Conservation (phyloP, 1,140 invertebrate genomes). For the Zophobas morio region DNA sequence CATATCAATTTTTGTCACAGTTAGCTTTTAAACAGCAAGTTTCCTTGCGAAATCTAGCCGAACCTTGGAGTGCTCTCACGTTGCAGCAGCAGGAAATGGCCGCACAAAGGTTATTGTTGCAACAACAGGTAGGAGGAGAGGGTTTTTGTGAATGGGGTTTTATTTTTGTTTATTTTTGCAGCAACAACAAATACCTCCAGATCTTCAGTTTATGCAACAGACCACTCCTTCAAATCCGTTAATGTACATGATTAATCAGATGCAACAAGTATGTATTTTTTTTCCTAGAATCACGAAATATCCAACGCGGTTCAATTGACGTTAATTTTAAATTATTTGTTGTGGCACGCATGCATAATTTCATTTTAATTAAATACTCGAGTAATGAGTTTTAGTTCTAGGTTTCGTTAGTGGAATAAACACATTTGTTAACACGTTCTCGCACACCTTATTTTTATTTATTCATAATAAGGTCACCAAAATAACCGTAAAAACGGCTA, state of each 20-base stretch:
- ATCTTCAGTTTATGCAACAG: conserved; percentile 63
- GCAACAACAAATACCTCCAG: conserved; percentile 58
- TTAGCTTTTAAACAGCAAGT: conserved; percentile 60
- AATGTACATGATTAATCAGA: conserved; percentile 73
- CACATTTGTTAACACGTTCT: no score
- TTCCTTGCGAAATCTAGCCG: conserved; percentile 51
- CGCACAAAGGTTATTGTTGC: conserved; percentile 64
- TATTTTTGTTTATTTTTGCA: conserved; percentile 44
- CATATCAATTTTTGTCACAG: conserved; percentile 61
- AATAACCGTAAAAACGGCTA: no score
- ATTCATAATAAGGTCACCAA: no score
- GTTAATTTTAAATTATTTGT: no score
- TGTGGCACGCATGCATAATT: no score
- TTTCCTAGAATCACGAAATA: conserved; percentile 15
- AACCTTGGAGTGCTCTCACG: conserved; percentile 63
- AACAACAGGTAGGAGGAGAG: conserved; percentile 60
- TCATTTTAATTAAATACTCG: neutral
- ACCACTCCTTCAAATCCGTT: conserved; percentile 68
- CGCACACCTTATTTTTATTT: no score
- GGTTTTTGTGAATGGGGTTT: neutral
- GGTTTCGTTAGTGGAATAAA: no score
- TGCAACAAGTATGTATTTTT: conserved; percentile 69
- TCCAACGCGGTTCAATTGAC: neutral
- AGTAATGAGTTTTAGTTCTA: no score
- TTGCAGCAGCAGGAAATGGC: conserved; percentile 64